Evolutionary conservation across 2,888 invertebrate genomes (phyloP), one percentile per base, ranked within the genome.

Genomic region (Phrixothrix hirtus): DNA sequence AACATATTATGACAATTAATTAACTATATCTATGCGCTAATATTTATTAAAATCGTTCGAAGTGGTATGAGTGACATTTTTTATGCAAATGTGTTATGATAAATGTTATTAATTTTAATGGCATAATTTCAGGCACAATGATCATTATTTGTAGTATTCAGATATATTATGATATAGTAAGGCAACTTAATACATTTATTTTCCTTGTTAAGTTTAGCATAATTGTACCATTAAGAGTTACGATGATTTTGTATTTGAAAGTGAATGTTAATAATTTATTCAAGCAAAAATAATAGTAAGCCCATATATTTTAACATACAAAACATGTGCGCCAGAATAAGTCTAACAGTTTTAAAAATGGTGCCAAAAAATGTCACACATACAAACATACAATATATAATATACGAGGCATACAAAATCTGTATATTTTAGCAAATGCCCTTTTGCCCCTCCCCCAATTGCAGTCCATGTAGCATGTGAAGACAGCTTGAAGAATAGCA

Each of bases 401-500:
- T 68, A 70, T 74, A 72, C 68, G 70, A 73, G 73, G 74, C 74
- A 72, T 75, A 75, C 72, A 74, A 74, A 72, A 72, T 71, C 64
- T 73, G 71, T 72, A 66, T 68, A 45, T 55, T 51, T 57, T 65
- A 66, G 69, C 67, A 71, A 68, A 68, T 69, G 68, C 72, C 72
- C 71, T 63, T 71, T 72, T 72, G 73, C 75, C 76, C 75, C 75
- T 74, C 72, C 76, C 74, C 73, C 67, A 62, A 64, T 72, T 68
- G 74, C 74, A 71, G 71, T 74, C 73, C 75, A 72, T 74, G 71
- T 73, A 75, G 75, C 75, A 74, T 75, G 75, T 75, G 75, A 75
- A 75, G 74, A 73, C 75, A 75, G 75, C 75, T 75, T 75, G 74
- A 75, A 73, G 71, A 73, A 68, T 72, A 74, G 75, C 75, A 72